These are phyloP conservation scores for Elephas maximus DNA, from an alignment of 2,113 vertebrate species.

Conservation along the genomic window DNA sequence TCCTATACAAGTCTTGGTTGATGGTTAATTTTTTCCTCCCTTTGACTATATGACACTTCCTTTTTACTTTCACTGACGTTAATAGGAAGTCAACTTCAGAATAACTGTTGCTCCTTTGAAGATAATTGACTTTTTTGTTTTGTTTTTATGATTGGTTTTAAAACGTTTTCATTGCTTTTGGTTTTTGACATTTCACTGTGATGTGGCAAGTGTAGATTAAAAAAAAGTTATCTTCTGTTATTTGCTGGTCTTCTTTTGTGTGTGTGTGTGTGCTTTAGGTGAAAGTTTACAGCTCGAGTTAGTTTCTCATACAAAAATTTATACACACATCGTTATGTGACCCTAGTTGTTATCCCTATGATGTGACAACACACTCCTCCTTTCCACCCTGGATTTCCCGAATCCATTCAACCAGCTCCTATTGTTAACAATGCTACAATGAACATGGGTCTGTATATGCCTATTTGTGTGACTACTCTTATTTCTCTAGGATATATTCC, in stretches of 20 bases:
- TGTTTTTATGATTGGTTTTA: background rate
- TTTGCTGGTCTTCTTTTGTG: background rate
- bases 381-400: no score
- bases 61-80: background rate
- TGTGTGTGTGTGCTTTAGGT: no score
- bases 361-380: no score
- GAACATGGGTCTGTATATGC: no score
- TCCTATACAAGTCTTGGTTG: background rate
- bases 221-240: background rate
- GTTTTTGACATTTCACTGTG: slow-evolving; percentile 34
- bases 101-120: slow-evolving; percentile 1
- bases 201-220: background rate
- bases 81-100: background rate
- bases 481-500: no score
- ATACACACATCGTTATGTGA: no score
- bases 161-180: background rate
- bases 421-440: no score
- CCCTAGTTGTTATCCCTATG: no score
- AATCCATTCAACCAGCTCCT: no score
- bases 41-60: background rate
- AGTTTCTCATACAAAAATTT: no score
- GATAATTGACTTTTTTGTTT: background rate
- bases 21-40: background rate
- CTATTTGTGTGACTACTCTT: no score
- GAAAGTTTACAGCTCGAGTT: no score